Base-by-base conservation (phyloP, 2,888 invertebrate genomes). In the Brachylomia viminalis region DNA sequence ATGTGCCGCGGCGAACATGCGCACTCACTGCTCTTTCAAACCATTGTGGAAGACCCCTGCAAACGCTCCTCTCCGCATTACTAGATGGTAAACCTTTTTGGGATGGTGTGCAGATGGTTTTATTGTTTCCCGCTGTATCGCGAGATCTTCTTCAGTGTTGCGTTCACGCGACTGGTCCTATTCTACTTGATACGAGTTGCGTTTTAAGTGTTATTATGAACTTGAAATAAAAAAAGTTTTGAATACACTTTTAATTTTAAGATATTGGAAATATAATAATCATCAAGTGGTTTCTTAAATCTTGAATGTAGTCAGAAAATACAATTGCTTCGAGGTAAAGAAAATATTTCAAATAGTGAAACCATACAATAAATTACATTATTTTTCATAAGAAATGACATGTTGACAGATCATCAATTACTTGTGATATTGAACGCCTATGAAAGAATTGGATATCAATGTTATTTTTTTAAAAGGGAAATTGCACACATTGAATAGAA, bases 1-100 rank as follows among this genome's bases (percentile, higher is more conserved):
- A 88, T 91, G 91, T 90, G 90, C 92, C 91, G 92, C 93, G 93
- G 85, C 90, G 90, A 83, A 91, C 95, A 96, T 95, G 96, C 95
- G 95, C 95, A 95, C 93, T 95, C 90, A 90, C 89, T 88, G 90
- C 92, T 92, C 92, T 92, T 92, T 92, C 89, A 90, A 92, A 92
- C 93, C 92, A 93, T 93, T 94, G 93, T 95, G 91, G 91, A 92
- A 92, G 90, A 92, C 91, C 93, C 91, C 93, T 92, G 92, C 93
- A 92, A 95, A 93, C 91, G 91, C 91, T 90, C 79, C 89, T 88
- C 90, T 92, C 90, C 92, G 92, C 92, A 94, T 94, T 94, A 93
- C 91, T 91, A 90, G 89, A 89, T 93, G 91, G 93, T 94, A 93
- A 94, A 94, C 92, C 92, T 91, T 93, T 94, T 91, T 90, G 87